Base-by-base conservation (phyloP, 2,888 invertebrate genomes). In the Plagodis pulveraria region DNA sequence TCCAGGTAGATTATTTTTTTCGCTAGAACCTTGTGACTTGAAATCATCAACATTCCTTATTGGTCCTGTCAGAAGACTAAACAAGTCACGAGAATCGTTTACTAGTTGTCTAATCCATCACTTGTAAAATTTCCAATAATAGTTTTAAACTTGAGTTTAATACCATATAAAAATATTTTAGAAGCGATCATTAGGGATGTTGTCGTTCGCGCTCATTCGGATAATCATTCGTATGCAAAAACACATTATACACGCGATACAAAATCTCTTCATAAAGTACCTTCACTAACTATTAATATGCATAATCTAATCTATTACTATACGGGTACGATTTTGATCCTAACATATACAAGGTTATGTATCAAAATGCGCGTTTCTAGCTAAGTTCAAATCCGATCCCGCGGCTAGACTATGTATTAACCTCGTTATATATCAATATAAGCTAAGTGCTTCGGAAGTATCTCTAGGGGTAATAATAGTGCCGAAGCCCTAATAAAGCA, bases 201-300 rank as follows among this genome's bases (percentile, higher is more conserved):
- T 44, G 52, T 54, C 54, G 46, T 54, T 56, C 51, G 58, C 63
- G 49, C 59, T 53, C 54, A 51, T 54, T 62, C 61, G 54, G 41
- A 11, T 65, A 71, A 70, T 70, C 76, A 76, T 74, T 79, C 78
- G 75, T 79, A 79, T 83, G 84, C 81, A 86, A 86, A 85, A 84
- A 86, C 86, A 86, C 81, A 81, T 73, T 74, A 76, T 76, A 75
- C 68, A 60, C 61, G 81, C 83, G 70, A 80, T 83, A 83, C 84
- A 86, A 86, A 87, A 87, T 84, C 81, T 87, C 83, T 81, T 83
- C 83, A 82, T 82, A 83, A 81, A 83, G 82, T 76, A 79, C 72
- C 73, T 72, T 73, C 63, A 69, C 75, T 78, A 80, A 73, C 73
- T 78, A 80, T 80, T 79, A 79, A 84, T 83, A 83, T 76, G 79